These are phyloP conservation scores for Rhyacichthys aspro DNA, from an alignment of 2,797 vertebrate species.

Conservation along the genomic window DNA sequence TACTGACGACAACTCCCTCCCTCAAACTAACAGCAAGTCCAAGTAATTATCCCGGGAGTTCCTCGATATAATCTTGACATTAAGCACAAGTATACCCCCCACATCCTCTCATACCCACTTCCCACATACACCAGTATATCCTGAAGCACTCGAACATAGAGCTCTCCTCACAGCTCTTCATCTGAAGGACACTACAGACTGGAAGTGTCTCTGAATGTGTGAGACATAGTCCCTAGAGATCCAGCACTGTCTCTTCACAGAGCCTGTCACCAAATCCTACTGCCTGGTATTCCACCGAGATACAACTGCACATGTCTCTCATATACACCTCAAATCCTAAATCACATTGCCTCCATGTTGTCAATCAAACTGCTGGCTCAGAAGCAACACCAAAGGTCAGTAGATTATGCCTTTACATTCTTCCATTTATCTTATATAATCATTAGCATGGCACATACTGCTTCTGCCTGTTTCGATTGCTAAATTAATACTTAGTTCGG, in stretches of 20 bases:
- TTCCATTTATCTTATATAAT: slow-evolving; percentile 4
- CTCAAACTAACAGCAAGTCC: background rate
- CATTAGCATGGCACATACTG: no score
- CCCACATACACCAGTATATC: slow-evolving; percentile 30
- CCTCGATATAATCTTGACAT: slow-evolving; percentile 24
- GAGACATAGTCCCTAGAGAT: slow-evolving; percentile 71
- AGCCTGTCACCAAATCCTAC: slow-evolving; percentile 67
- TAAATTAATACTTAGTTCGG: no score
- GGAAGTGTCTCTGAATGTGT: slow-evolving; percentile 72
- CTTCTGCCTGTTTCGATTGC: no score
- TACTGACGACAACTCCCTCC: background rate
- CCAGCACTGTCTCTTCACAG: slow-evolving; percentile 53
- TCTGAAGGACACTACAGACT: slow-evolving; percentile 72
- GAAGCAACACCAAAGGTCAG: slow-evolving; percentile 23
- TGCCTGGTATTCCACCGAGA: slow-evolving; percentile 49
- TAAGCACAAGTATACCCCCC: slow-evolving; percentile 21
- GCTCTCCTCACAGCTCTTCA: slow-evolving; percentile 50
- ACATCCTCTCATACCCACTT: slow-evolving; percentile 38
- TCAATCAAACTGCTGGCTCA: slow-evolving; percentile 51
- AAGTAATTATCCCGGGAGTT: slow-evolving; percentile 23
- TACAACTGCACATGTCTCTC: slow-evolving; percentile 10
- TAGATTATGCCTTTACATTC: slow-evolving; percentile 1
- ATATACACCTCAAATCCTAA: slow-evolving; percentile 27
- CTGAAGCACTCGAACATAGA: slow-evolving; percentile 49
- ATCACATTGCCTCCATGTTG: slow-evolving; percentile 34